Evolutionary conservation across 1,140 invertebrate genomes (phyloP), one percentile per base, ranked within the genome.

Genomic region (Palaemon carinicauda): DNA sequence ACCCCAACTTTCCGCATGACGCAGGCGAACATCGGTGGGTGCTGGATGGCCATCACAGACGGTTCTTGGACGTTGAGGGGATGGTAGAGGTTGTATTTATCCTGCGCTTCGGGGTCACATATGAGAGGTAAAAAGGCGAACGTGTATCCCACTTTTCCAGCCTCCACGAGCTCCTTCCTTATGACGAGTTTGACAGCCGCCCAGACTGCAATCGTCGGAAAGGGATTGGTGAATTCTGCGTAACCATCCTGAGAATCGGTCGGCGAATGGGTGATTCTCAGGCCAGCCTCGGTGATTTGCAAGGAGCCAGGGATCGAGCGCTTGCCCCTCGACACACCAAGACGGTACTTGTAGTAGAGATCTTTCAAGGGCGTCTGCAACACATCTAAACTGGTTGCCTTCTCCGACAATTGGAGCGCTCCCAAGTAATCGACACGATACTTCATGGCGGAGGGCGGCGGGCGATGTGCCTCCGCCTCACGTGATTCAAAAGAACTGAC

Each of bases 201-300:
- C 96, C 96, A 97, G 1, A 97, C 96, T 0, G 96, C 96, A 91
- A 97, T 97, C 21, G 96, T 95, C 15, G 96, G 95, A 90, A 97
- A 97, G 2, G 96, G 95, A 90, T 96, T 96, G 27, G 95, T 92
- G 17, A 90, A 82, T 41, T 85, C 65, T 12, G 71, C 69, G 12
- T 71, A 73, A n/a, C 80, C 73, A 52, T 82, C 88, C 33, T 24
- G 33, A 17, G 74, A 75, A 21, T 88, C 88, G 24, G 17, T 21
- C 1, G 54, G 65, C 24, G 77, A 74, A n/a, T 82, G 77, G n/a
- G 87, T 80, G 27, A 91, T 83, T 53, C 94, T 93, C 14, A 96
- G 90, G 27, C 95, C 95, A 31, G 92, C 92, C 87, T 93, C 93
- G 54, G 94, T 95, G 87, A 96, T 96, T 90, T 95, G 94, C 90